Conservation (phyloP, 2,797 vertebrate species). For the Bovichtus diacanthus region DNA sequence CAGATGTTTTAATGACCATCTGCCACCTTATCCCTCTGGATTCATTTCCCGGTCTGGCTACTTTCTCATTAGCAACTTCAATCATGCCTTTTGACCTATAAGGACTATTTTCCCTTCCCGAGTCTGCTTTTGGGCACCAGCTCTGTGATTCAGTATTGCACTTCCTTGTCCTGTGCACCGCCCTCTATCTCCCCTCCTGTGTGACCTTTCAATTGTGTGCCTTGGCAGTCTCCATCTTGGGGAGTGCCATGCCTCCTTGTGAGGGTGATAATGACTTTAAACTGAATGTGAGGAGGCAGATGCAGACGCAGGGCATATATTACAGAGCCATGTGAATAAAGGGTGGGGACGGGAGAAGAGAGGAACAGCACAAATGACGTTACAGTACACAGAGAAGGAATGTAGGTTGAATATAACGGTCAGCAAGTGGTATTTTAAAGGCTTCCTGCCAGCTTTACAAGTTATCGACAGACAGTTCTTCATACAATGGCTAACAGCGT, state of each 20-base stretch:
- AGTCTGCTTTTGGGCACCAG: conserved; percentile 15
- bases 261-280: conserved; percentile 71
- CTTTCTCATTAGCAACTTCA: conserved; percentile 52
- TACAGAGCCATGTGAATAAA: conserved; percentile 31
- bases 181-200: conserved; percentile 44
- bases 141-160: conserved; percentile 33
- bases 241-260: conserved; percentile 56
- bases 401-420: conserved; percentile 47
- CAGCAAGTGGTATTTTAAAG: conserved; percentile 55
- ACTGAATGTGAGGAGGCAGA: conserved; percentile 50
- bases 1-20: conserved; percentile 61
- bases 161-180: conserved; percentile 35
- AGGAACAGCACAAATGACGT: conserved; percentile 31
- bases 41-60: conserved; percentile 46
- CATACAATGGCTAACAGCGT: conserved; percentile 30
- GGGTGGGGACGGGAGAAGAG: conserved; percentile 12
- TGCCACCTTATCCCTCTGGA: conserved; percentile 33
- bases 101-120: conserved; percentile 11
- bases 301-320: conserved; percentile 48
- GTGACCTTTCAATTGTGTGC: conserved; percentile 65
- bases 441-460: conserved; percentile 29
- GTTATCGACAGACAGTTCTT: conserved; percentile 33
- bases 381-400: conserved; percentile 14
- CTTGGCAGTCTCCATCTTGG: conserved; percentile 58
- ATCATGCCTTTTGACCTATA: conserved; percentile 41